phyloP scores from a whole-genome alignment of 2,888 invertebrate genomes.

The Netelia virgata region DNA sequence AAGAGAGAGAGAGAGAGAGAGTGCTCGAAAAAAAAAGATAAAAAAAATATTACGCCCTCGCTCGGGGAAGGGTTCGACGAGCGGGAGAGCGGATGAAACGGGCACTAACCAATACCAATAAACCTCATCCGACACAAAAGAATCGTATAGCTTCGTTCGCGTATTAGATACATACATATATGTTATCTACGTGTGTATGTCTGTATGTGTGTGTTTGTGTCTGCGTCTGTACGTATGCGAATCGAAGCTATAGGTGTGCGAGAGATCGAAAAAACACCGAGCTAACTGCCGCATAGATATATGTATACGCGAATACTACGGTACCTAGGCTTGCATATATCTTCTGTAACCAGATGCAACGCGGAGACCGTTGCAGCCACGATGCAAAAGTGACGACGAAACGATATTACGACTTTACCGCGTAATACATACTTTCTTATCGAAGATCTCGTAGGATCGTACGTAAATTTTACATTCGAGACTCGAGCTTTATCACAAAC shows the following conservation, averaged over 20 bases:
- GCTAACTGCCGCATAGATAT: slow-evolving; percentile 26
- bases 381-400: not conserved
- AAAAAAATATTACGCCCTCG: slow-evolving; percentile 84
- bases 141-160: slow-evolving; percentile 73
- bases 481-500: too few relatives aligned
- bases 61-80: slow-evolving; percentile 69
- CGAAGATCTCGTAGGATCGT: not conserved
- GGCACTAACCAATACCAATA: slow-evolving; percentile 83
- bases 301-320: not conserved
- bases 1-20: slow-evolving; percentile 34
- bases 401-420: too few relatives aligned
- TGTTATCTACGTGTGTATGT: not conserved
- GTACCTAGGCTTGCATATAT: not conserved
- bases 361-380: not conserved
- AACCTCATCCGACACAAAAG: slow-evolving; percentile 78
- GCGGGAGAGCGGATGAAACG: slow-evolving; percentile 81
- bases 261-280: slow-evolving; percentile 39
- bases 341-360: slow-evolving; percentile 3
- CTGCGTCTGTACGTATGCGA: not conserved
- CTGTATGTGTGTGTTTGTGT: not conserved
- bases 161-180: slow-evolving; percentile 1
- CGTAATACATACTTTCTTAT: too few relatives aligned
- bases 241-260: not conserved
- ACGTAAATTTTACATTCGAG: not conserved
- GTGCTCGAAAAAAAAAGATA: slow-evolving; percentile 78